A percentile compares a stretch with the other conserved stretches of the same genome.
Conservation (phyloP, 1,140 invertebrate species). For the Drosophila micromelanica region DNA sequence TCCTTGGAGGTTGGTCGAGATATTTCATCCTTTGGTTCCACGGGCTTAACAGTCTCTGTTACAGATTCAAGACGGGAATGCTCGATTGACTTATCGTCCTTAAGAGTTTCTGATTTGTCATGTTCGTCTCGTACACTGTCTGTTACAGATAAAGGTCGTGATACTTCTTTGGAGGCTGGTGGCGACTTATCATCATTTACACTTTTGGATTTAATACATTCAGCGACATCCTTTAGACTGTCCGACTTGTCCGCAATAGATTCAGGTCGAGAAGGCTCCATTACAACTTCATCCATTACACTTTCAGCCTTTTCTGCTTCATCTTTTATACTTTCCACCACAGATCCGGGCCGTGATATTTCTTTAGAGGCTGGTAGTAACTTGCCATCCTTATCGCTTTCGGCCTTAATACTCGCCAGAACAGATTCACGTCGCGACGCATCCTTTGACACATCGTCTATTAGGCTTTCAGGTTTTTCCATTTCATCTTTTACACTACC, state of each 20-base stretch:
- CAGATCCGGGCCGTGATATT: slow-evolving; percentile 46
- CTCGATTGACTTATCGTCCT: slow-evolving; percentile 41
- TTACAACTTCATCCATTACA: slow-evolving; percentile 11
- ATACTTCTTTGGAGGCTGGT: slow-evolving; percentile 43
- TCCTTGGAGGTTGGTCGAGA: slow-evolving; percentile 37
- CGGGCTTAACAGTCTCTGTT: slow-evolving; percentile 13
- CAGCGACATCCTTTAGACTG: slow-evolving; percentile 17
- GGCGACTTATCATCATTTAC: slow-evolving; percentile 26
- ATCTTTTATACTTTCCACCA: slow-evolving; percentile 28
- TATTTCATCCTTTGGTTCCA: slow-evolving; percentile 24
- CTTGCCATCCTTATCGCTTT: slow-evolving; percentile 35
- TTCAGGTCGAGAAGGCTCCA: slow-evolving; percentile 28
- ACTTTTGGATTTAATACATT: slow-evolving; percentile 15
- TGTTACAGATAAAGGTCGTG: slow-evolving; percentile 35
- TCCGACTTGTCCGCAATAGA: slow-evolving; percentile 20
- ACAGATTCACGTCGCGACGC: slow-evolving; percentile 33
- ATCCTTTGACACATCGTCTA: slow-evolving; percentile 29
- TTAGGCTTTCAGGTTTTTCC: slow-evolving; percentile 19
- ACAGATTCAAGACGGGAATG: slow-evolving; percentile 45
- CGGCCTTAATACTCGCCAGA: slow-evolving; percentile 17
- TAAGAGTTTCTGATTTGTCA: slow-evolving; percentile 21
- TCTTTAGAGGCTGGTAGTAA: slow-evolving; percentile 31
- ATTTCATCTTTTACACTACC: slow-evolving; percentile 41
- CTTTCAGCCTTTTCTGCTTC: slow-evolving; percentile 14
- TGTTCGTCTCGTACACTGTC: slow-evolving; percentile 34